Conservation (phyloP, 2,888 invertebrate genomes). For the Hypselothyrea guttata region DNA sequence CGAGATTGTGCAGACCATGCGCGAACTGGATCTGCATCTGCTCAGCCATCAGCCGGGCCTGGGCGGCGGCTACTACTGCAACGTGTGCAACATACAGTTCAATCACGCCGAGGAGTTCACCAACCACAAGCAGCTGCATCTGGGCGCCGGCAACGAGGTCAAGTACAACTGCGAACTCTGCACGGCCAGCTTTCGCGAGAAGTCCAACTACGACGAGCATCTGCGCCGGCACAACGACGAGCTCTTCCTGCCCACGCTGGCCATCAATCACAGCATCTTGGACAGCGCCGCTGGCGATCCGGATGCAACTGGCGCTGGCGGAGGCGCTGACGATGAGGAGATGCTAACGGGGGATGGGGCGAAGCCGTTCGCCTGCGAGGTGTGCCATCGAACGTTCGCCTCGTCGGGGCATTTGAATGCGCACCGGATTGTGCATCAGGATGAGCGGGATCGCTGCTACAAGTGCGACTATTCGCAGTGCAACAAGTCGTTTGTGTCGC, state of each 20-base stretch:
- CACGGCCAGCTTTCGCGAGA: conserved; percentile 79
- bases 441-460: conserved; percentile 69
- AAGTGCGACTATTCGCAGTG: conserved; percentile 77
- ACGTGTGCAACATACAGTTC: conserved; percentile 71
- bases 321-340: conserved; percentile 33
- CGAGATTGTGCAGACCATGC: conserved; percentile 72
- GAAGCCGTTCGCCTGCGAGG: conserved; percentile 67
- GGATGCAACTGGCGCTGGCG: conserved; percentile 21
- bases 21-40: conserved; percentile 75
- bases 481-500: conserved; percentile 66
- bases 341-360: conserved; percentile 29
- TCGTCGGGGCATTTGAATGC: conserved; percentile 63
- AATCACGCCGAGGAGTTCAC: conserved; percentile 69
- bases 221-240: conserved; percentile 79
- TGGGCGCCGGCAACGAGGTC: conserved; percentile 64
- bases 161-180: conserved; percentile 77
- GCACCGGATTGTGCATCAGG: conserved; percentile 70
- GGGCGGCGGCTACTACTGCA: conserved; percentile 68
- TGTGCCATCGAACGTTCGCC: conserved; percentile 69
- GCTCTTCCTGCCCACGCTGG: conserved; percentile 69
- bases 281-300: conserved; percentile 39
- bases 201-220: conserved; percentile 77
- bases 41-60: conserved; percentile 66
- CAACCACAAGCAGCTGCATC: conserved; percentile 72
- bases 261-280: conserved; percentile 62